Base-by-base conservation (phyloP, 1,140 invertebrate genomes). In the Zaprionus davidi region DNA sequence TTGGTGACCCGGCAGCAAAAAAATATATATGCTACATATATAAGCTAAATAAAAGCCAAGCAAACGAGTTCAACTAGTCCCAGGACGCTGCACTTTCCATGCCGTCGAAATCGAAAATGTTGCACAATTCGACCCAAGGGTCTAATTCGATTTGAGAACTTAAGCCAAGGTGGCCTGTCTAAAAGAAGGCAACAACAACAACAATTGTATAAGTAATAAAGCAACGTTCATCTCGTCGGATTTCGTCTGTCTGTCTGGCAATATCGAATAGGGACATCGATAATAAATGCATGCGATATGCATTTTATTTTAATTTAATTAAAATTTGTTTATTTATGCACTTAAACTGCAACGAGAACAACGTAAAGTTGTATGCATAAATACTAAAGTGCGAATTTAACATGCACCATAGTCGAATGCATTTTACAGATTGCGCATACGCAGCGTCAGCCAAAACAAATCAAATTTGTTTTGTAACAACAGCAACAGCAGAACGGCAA, bases 111-210 rank as follows among this genome's bases (percentile, higher is more conserved):
- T 86, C 79, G 79, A 80, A 83, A 88, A 88, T 87, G 82, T 87
- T 79, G 74, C 74, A 71, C 68, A 78, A 70, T 80, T 82, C 70
- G 71, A 80, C 83, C 84, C 83, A 67, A 63, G 84, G 83, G 83
- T 80, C 83, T 88, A 87, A 87, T 87, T 87, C 77, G 80, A 83
- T 87, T 83, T 78, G 68, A 69, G 63, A 85, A 76, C 79, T 82
- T 74, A 81, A 79, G 79, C 82, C 87, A 78, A 78, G 71, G 71
- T 64, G 78, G 63, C 15, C 34, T 57, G 73, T 49, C 53, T 20
- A 72, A 63, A 68, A 58, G 59, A 62, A 57, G 56, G 59, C 67
- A 65, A 41, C 26, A 44, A 22, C 64, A 64, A 38, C 17, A 53
- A 49, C 62, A 64, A 36, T 2, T 12, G 12, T 6, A 44, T n/a